Conservation (phyloP, 53 echinoderm and acorn worm genomes). For the Pentamera pediparva region DNA sequence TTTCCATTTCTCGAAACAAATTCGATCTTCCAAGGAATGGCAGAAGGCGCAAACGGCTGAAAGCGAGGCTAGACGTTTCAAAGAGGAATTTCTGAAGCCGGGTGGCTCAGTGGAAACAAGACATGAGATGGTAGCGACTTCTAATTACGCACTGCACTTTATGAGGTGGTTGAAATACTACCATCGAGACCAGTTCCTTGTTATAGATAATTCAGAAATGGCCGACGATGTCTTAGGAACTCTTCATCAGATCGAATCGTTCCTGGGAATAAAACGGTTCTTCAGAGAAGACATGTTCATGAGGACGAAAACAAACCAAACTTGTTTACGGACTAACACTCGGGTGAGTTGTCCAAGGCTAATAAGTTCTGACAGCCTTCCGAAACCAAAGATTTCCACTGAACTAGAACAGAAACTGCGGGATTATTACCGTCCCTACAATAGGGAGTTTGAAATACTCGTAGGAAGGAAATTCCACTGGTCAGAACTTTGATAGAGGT, state of each 20-base stretch:
- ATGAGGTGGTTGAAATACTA: constrained; percentile 56
- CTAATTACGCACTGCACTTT: constrained; percentile 55
- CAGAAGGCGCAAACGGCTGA: background rate
- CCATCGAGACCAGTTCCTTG: constrained; percentile 50
- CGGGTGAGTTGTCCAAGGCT: constrained; percentile 51
- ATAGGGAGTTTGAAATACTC: constrained; percentile 59
- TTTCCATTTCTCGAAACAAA: background rate
- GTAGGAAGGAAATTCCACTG: constrained; percentile 63
- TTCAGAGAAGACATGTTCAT: constrained; percentile 52
- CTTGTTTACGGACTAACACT: background rate
- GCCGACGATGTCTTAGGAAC: constrained; percentile 31
- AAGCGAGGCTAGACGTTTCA: background rate
- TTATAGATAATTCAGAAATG: constrained; percentile 54
- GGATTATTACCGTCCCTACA: constrained; percentile 79
- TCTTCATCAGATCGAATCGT: constrained; percentile 54
- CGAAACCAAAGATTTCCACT: constrained; percentile 51
- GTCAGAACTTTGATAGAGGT: constrained; percentile 42
- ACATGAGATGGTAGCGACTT: constrained; percentile 57
- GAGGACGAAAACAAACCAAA: background rate
- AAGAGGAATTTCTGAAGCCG: background rate
- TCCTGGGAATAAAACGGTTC: constrained; percentile 50
- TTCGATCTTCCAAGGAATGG: background rate
- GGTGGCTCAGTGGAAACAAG: constrained; percentile 56
- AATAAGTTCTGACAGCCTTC: constrained; percentile 59
- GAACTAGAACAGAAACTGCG: constrained; percentile 49